These are phyloP conservation scores for Ophiodon elongatus DNA, from an alignment of 2,113 vertebrate species.

Conservation along the genomic window DNA sequence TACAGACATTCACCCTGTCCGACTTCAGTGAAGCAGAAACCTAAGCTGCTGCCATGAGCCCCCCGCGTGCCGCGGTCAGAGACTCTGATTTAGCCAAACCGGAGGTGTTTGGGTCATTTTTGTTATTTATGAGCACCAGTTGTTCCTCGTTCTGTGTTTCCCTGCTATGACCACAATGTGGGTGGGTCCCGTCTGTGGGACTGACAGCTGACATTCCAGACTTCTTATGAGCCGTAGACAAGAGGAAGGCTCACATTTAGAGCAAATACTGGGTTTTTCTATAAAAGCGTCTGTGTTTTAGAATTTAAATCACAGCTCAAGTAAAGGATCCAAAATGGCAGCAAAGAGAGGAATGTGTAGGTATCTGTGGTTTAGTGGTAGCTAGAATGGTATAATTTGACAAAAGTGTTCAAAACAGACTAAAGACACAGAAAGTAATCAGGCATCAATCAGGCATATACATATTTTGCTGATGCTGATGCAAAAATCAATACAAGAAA, in stretches of 20 bases:
- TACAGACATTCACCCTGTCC: slow-evolving; percentile 25
- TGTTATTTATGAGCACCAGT: slow-evolving; percentile 74
- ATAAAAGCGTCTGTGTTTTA: slow-evolving; percentile 42
- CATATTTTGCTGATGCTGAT: neutral
- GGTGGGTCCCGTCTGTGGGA: slow-evolving; percentile 68
- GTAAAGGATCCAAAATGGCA: slow-evolving; percentile 42
- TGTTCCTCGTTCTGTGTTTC: slow-evolving; percentile 62
- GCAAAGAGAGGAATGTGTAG: slow-evolving; percentile 28
- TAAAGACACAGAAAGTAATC: neutral
- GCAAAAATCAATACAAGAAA: slow-evolving; percentile 5
- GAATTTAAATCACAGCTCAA: slow-evolving; percentile 19
- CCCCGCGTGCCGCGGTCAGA: slow-evolving; percentile 23
- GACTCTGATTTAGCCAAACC: slow-evolving; percentile 44
- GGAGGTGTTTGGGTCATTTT: slow-evolving; percentile 62
- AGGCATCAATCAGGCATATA: neutral
- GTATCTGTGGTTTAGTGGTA: slow-evolving; percentile 30
- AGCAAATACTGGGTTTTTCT: slow-evolving; percentile 54
- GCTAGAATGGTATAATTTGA: slow-evolving; percentile 28
- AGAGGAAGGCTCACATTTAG: slow-evolving; percentile 60
- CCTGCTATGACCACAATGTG: slow-evolving; percentile 73
- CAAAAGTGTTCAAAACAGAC: slow-evolving; percentile 20
- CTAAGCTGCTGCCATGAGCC: slow-evolving; percentile 41
- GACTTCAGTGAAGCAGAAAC: slow-evolving; percentile 61
- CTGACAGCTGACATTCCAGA: slow-evolving; percentile 80
- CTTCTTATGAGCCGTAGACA: slow-evolving; percentile 59